Evolutionary conservation across 2,888 invertebrate genomes (phyloP).

Genomic region (Muschampia plurimacula): DNA sequence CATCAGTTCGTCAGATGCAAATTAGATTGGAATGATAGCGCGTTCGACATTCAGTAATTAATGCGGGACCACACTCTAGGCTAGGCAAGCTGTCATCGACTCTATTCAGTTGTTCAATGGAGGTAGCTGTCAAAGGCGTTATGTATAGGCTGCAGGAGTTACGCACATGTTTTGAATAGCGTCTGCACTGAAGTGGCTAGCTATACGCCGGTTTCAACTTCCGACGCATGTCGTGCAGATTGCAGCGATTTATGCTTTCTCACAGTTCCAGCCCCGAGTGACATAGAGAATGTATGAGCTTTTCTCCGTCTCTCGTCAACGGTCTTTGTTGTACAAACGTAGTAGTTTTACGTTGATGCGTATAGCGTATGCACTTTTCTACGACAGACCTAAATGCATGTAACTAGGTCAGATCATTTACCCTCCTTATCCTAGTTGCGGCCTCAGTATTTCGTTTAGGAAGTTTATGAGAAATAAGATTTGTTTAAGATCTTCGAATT

Average conservation of each 20-base stretch:
- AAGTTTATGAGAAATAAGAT: background rate
- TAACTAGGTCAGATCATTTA: slow-evolving; percentile 31
- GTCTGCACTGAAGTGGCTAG: slow-evolving; percentile 78
- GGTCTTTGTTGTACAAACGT: slow-evolving; percentile 31
- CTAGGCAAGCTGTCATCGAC: slow-evolving; percentile 65
- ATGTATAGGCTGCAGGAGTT: slow-evolving; percentile 53
- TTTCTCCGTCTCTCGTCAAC: slow-evolving; percentile 35
- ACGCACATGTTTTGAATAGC: slow-evolving; percentile 76
- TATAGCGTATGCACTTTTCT: slow-evolving; percentile 14
- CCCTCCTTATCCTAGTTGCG: background rate
- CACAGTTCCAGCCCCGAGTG: slow-evolving; percentile 31
- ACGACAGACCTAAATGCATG: slow-evolving; percentile 28
- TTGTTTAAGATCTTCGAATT: too few species aligned
- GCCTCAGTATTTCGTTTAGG: background rate
- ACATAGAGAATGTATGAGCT: slow-evolving; percentile 37
- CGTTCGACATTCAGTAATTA: slow-evolving; percentile 72
- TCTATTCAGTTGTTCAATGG: slow-evolving; percentile 78
- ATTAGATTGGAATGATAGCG: slow-evolving; percentile 58
- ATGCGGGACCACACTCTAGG: slow-evolving; percentile 70
- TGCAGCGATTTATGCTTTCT: slow-evolving; percentile 36
- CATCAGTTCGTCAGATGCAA: slow-evolving; percentile 56
- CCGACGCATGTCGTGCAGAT: slow-evolving; percentile 59
- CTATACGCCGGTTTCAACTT: slow-evolving; percentile 59
- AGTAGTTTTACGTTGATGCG: slow-evolving; percentile 31
- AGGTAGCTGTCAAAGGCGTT: slow-evolving; percentile 72